Base-by-base conservation (phyloP, 1,140 invertebrate genomes). In the Diuraphis noxia region DNA sequence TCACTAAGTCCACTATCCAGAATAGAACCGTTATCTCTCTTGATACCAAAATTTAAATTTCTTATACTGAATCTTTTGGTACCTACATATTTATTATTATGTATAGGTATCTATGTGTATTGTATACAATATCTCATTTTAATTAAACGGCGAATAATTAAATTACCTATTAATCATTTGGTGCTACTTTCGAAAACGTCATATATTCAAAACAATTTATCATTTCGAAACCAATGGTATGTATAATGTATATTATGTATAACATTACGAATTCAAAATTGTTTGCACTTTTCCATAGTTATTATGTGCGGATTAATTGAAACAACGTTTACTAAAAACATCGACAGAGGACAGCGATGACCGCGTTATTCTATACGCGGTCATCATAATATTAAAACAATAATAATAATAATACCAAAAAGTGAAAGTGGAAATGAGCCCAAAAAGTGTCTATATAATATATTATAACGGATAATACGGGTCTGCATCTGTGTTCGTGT, bases 1-100 rank as follows among this genome's bases (percentile, higher is more conserved):
- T 49, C 85, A 52, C 85, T 6, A 30, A 86, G 43, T 86, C 85
- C 85, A 52, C 85, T 86, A 46, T 49, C n/a, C 34, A 34, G 34
- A 86, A 86, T 52, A 52, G 21, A 86, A 52, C 17, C 19, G 9
- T 86, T 86, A 52, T 86, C 46, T 52, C 84, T 17, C 8, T 17
- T 30, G 21, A 52, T 52, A 36, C 34, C 7, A 38, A 86, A 25
- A 52, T 86, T 52, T 25, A 36, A 52, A 46, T 85, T 34, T 43
- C 41, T 85, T 85, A 84, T 43, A 46, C 19, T 34, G 82, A 43
- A 7, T 81, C 36, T 4, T 40, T 7, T 36, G 77, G 40, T 25
- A 40, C 9, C 40, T 25, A 40, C 30, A 79, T 36, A 36, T 79
- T 36, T 38, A 23, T 9, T 23, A 46, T 46, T 23, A 52, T 72